phyloP scores from a whole-genome alignment of 1,140 invertebrate genomes.

The Cephus cinctus region DNA sequence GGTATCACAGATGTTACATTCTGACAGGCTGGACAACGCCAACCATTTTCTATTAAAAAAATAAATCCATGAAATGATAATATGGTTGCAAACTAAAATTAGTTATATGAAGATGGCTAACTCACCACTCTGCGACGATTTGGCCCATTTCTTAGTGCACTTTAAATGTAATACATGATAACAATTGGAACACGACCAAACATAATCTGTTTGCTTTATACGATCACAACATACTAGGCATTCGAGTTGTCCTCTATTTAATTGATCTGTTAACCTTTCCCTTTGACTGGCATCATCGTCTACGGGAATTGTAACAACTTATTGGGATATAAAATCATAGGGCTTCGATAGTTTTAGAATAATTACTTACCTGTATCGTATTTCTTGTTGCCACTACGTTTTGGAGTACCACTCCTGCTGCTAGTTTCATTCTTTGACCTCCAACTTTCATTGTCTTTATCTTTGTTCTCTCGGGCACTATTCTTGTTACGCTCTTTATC shows the following conservation, averaged over 20 bases:
- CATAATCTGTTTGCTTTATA: slow-evolving; percentile 72
- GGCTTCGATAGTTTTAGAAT: too few relatives aligned
- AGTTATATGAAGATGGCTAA: too few relatives aligned
- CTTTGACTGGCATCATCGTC: slow-evolving; percentile 67
- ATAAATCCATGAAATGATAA: too few relatives aligned
- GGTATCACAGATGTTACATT: slow-evolving; percentile 69
- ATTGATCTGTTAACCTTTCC: slow-evolving; percentile 77
- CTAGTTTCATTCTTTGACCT: slow-evolving; percentile 24
- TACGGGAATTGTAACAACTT: slow-evolving; percentile 29
- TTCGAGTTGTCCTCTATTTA: slow-evolving; percentile 76
- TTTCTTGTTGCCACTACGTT: slow-evolving; percentile 31
- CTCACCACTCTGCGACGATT: slow-evolving; percentile 71
- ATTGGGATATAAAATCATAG: slow-evolving; percentile 16
- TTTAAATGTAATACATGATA: slow-evolving; percentile 88
- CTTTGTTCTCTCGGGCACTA: slow-evolving; percentile 23
- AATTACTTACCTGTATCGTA: slow-evolving; percentile 31
- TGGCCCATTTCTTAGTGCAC: slow-evolving; percentile 90
- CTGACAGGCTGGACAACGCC: slow-evolving; percentile 93
- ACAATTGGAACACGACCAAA: slow-evolving; percentile 90
- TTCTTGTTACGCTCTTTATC: slow-evolving; percentile 30
- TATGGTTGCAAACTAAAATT: too few relatives aligned
- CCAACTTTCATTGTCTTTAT: slow-evolving; percentile 41
- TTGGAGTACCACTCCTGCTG: slow-evolving; percentile 20
- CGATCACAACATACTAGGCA: slow-evolving; percentile 91
- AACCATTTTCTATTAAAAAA: slow-evolving; percentile 65